Percentiles rank a stretch among this genome's conserved stretches.
Conservation (phyloP, 2,888 invertebrate species). For the Rhabditoides inermis region DNA sequence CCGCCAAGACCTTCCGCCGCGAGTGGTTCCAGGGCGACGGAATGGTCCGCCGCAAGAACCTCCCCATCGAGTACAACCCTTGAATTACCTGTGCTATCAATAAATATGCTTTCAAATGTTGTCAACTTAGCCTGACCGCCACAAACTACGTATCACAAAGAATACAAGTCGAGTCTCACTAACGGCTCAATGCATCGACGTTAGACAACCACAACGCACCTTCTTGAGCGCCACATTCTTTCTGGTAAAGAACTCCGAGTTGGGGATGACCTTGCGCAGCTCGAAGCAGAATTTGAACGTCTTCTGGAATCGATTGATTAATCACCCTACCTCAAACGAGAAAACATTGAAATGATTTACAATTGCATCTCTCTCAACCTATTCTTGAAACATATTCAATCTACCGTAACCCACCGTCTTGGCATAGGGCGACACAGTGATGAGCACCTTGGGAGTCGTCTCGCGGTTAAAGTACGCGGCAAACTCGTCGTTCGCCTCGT, state of each 20-base stretch:
- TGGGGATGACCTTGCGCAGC: slow-evolving; percentile 80
- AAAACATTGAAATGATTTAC: background rate
- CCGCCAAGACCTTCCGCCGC: no score
- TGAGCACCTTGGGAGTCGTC: slow-evolving; percentile 86
- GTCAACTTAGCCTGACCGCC: no score
- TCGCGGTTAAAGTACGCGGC: slow-evolving; percentile 74
- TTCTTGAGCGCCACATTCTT: slow-evolving; percentile 83
- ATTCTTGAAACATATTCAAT: no score
- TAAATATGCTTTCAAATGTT: no score
- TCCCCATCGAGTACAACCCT: no score
- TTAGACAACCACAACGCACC: slow-evolving; percentile 58
- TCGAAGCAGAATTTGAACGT: slow-evolving; percentile 76
- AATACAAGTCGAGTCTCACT: no score
- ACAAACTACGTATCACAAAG: no score
- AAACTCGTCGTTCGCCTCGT: slow-evolving; percentile 73
- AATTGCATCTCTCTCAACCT: background rate
- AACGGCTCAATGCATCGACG: background rate
- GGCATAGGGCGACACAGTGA: slow-evolving; percentile 87
- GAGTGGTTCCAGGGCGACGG: no score
- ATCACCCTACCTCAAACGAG: background rate
- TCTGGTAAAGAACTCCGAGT: slow-evolving; percentile 76
- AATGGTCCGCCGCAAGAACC: no score
- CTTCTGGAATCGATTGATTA: slow-evolving; percentile 22
- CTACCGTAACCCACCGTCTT: slow-evolving; percentile 60
- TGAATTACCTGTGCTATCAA: no score